Evolutionary conservation across 2,888 invertebrate species (phyloP).

Genomic region (Lapara coniferarum): DNA sequence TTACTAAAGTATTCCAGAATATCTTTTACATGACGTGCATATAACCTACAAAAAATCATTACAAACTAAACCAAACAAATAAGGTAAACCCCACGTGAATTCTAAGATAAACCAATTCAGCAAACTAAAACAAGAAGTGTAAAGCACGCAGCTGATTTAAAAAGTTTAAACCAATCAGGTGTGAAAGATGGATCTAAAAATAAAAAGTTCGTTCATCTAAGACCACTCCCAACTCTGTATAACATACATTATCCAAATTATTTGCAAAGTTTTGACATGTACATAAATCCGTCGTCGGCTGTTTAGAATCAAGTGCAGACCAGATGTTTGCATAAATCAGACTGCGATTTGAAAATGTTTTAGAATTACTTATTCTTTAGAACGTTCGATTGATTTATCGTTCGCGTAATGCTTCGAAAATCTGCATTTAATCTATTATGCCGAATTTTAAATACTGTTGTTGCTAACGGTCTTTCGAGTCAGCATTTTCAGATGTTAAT

Average conservation of each 20-base stretch:
- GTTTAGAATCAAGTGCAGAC: conserved; percentile 66
- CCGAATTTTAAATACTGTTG: not conserved
- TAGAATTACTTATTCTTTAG: conserved; percentile 14
- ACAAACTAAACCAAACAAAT: no score
- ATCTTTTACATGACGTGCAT: no score
- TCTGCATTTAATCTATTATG: conserved; percentile 10
- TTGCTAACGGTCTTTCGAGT: conserved; percentile 6
- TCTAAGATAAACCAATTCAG: not conserved
- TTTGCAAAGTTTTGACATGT: conserved; percentile 51
- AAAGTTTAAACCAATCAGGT: conserved; percentile 65
- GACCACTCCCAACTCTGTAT: conserved; percentile 48
- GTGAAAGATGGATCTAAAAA: conserved; percentile 70
- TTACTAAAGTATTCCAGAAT: no score
- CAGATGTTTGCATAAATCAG: conserved; percentile 35
- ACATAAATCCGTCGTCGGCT: conserved; percentile 72
- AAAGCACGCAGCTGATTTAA: conserved; percentile 33
- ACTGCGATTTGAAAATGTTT: conserved; percentile 19
- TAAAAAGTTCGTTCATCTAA: conserved; percentile 74
- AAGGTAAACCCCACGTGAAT: no score
- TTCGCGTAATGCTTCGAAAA: not conserved
- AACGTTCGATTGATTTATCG: conserved; percentile 12
- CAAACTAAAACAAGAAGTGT: conserved; percentile 2
- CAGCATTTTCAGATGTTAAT: not conserved
- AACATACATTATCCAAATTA: conserved; percentile 27
- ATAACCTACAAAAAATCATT: no score